phyloP scores from a whole-genome alignment of 2,113 vertebrate genomes.

The Xiphophorus maculatus region DNA sequence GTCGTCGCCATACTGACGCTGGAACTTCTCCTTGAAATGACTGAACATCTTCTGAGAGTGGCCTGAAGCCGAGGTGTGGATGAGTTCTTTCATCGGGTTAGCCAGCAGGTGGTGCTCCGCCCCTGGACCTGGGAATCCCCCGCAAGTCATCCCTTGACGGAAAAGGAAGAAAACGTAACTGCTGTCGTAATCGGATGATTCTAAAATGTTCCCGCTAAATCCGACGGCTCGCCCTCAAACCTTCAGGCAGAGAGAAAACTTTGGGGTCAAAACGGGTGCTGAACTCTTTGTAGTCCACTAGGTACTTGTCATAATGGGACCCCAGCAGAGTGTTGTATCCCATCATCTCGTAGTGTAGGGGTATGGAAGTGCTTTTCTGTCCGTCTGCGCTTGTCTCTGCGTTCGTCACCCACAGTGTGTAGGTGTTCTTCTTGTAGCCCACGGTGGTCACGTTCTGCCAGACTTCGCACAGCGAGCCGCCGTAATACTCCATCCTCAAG shows the following conservation, averaged over 20 bases:
- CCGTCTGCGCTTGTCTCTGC: slow-evolving; percentile 55
- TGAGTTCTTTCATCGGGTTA: slow-evolving; percentile 86
- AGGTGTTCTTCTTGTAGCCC: slow-evolving; percentile 81
- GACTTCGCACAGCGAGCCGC: slow-evolving; percentile 78
- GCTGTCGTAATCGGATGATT: not conserved
- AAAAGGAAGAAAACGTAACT: not conserved
- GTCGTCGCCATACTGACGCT: slow-evolving; percentile 63
- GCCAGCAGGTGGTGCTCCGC: slow-evolving; percentile 81
- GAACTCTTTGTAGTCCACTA: slow-evolving; percentile 82
- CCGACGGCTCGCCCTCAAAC: slow-evolving; percentile 50
- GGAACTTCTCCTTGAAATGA: slow-evolving; percentile 75
- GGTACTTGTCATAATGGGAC: slow-evolving; percentile 86
- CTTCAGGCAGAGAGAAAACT: slow-evolving; percentile 75
- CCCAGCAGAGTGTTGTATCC: slow-evolving; percentile 84
- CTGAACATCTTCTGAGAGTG: slow-evolving; percentile 75
- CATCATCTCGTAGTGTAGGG: slow-evolving; percentile 83
- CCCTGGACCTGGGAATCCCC: slow-evolving; percentile 75
- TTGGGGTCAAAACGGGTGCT: slow-evolving; percentile 66
- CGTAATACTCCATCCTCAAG: slow-evolving; percentile 80
- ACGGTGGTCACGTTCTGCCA: slow-evolving; percentile 82
- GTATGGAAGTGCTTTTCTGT: slow-evolving; percentile 38
- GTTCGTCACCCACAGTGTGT: slow-evolving; percentile 82
- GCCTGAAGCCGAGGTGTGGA: slow-evolving; percentile 71
- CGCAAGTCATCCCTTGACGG: slow-evolving; percentile 74
- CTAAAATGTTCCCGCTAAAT: accelerated